Evolutionary conservation across 1,140 invertebrate species (phyloP).

Genomic region (Kradibia gibbosae): DNA sequence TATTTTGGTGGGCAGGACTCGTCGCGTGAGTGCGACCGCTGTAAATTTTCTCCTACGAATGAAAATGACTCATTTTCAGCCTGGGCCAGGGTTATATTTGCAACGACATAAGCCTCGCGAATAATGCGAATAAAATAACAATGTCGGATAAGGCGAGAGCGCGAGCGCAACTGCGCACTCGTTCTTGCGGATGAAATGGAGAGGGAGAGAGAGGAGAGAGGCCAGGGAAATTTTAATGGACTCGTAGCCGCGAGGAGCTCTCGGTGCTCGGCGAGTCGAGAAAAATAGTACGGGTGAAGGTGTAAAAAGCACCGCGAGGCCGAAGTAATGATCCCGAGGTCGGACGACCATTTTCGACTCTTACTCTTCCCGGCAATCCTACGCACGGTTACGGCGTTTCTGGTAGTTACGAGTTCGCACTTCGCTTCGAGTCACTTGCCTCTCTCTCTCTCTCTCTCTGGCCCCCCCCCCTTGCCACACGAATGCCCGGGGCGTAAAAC

Average conservation of each 20-base stretch:
- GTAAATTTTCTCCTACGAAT: neutral
- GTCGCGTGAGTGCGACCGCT: no score
- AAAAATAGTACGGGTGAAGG: no score
- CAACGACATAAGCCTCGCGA: neutral
- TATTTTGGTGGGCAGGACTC: neutral
- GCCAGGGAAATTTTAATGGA: neutral
- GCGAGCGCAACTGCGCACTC: neutral
- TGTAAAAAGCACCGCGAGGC: no score
- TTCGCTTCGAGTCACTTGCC: neutral
- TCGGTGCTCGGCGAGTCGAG: no score
- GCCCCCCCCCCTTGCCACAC: neutral
- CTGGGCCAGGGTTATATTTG: no score
- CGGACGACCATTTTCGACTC: neutral
- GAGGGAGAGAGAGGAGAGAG: neutral
- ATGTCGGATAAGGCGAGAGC: neutral
- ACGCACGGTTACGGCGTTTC: no score
- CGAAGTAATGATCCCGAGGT: neutral
- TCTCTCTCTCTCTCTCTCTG: slow-evolving; percentile 5
- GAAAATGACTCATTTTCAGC: neutral
- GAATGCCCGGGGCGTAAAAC: neutral
- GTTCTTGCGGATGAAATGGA: neutral
- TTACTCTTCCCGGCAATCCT: neutral
- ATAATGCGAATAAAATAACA: slow-evolving; percentile 8
- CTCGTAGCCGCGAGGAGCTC: neutral
- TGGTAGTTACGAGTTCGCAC: no score